Evolutionary conservation across 2,797 vertebrate genomes (phyloP).

Genomic region (Novumbra hubbsi): DNA sequence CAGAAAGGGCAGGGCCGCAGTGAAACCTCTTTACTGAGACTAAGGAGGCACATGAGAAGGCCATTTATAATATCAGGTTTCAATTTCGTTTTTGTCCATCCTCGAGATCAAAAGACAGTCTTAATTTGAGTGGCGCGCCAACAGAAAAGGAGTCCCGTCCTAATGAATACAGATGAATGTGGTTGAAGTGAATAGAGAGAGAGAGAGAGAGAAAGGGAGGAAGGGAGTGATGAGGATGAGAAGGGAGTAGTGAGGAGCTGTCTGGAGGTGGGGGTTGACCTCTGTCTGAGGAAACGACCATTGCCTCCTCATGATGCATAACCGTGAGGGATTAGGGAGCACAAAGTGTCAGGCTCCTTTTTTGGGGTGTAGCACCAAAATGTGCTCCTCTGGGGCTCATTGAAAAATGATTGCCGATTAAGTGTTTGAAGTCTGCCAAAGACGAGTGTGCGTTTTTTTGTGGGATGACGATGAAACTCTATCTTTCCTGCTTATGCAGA

Average conservation of each 20-base stretch:
- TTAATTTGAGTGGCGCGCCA: constrained; percentile 70
- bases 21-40: constrained; percentile 62
- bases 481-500: constrained; percentile 81
- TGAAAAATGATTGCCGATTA: constrained; percentile 83
- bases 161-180: constrained; percentile 74
- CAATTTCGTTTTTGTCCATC: constrained; percentile 74
- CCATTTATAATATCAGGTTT: constrained; percentile 77
- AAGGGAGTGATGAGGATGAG: constrained; percentile 40
- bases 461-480: constrained; percentile 78
- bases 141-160: constrained; percentile 74
- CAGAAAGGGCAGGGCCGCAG: constrained; percentile 49
- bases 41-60: constrained; percentile 79
- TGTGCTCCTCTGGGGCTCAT: constrained; percentile 78
- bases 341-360: constrained; percentile 75
- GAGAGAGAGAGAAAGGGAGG: constrained; percentile 34
- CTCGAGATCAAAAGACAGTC: constrained; percentile 76
- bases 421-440: constrained; percentile 80
- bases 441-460: constrained; percentile 73
- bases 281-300: constrained; percentile 65
- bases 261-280: constrained; percentile 56
- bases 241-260: constrained; percentile 18
- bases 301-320: constrained; percentile 74
- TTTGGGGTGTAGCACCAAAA: constrained; percentile 76
- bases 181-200: constrained; percentile 37
- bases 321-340: constrained; percentile 75